phyloP scores from a whole-genome alignment of 2,888 invertebrate species.

The Molorchus minor region DNA sequence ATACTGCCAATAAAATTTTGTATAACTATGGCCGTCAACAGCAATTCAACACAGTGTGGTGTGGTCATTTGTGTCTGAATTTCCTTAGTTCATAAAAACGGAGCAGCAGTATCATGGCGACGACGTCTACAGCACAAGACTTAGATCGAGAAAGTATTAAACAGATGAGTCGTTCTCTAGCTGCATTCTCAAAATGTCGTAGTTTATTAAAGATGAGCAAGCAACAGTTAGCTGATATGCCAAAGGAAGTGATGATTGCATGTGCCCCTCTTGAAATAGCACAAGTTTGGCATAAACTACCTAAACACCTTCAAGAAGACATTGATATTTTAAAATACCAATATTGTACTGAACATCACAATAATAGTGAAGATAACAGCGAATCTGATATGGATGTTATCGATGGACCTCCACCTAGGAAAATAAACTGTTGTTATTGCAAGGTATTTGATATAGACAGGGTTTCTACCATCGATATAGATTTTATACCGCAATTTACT shows the following conservation, averaged over 20 bases:
- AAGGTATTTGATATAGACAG: not conserved
- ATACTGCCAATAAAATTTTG: conserved; percentile 2
- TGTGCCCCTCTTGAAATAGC: conserved; percentile 14
- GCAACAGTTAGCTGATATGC: not conserved
- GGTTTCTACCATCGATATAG: not conserved
- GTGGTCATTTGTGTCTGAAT: conserved; percentile 37
- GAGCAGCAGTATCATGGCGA: not conserved
- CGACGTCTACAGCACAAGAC: not conserved
- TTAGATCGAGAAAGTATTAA: not conserved
- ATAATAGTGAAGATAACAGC: not conserved
- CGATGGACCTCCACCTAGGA: not conserved
- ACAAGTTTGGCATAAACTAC: conserved; percentile 12
- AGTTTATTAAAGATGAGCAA: not conserved
- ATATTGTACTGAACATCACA: not conserved
- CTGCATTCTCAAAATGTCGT: not conserved
- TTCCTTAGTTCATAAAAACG: conserved; percentile 15
- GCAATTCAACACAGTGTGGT: conserved; percentile 19
- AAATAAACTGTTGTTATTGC: not conserved
- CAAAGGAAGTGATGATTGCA: conserved; percentile 16
- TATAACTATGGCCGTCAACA: conserved; percentile 12
- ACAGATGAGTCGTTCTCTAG: not conserved
- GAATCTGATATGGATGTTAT: not conserved
- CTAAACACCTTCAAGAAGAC: conserved; percentile 7
- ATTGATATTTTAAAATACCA: conserved; percentile 19
- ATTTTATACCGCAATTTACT: too few relatives aligned